Conservation (phyloP, 2,797 vertebrate genomes). For the Ctenopoma kingsleyae region DNA sequence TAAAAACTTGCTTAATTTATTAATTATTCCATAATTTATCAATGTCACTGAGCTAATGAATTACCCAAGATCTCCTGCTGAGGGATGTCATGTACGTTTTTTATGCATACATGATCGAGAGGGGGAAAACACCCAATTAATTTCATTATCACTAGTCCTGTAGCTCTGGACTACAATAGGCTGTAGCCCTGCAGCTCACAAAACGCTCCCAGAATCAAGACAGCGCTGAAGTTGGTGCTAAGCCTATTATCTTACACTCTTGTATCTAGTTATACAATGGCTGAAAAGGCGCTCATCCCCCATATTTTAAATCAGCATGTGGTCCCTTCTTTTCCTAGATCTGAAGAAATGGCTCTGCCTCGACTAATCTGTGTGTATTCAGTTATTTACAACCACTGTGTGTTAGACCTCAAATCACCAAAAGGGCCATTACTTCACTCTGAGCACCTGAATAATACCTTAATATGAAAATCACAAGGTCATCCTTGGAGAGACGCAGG, state of each 20-base stretch:
- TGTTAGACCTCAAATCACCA: conserved; percentile 25
- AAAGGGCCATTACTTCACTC: conserved; percentile 34
- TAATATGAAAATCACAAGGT: conserved; percentile 60
- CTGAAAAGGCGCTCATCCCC: conserved; percentile 57
- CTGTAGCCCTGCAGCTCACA: conserved; percentile 56
- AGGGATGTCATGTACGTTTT: conserved; percentile 67
- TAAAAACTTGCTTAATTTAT: conserved; percentile 77
- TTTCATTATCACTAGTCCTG: conserved; percentile 71
- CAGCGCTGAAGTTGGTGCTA: conserved; percentile 57
- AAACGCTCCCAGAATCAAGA: conserved; percentile 62
- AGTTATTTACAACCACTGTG: conserved; percentile 23
- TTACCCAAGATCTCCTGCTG: conserved; percentile 76
- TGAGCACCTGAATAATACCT: conserved; percentile 38
- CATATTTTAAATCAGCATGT: conserved; percentile 58
- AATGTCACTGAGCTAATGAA: conserved; percentile 79
- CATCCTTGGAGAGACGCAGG: conserved; percentile 38
- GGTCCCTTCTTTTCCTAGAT: conserved; percentile 48
- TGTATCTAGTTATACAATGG: conserved; percentile 51
- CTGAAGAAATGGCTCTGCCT: conserved; percentile 29
- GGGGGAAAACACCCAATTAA: conserved; percentile 55
- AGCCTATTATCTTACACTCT: conserved; percentile 69
- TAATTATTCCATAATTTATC: conserved; percentile 83
- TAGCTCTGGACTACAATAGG: conserved; percentile 55
- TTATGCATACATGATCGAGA: conserved; percentile 59
- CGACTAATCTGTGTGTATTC: conserved; percentile 29